Base-by-base conservation (phyloP, 2,888 invertebrate species). In the Hoplodrina ambigua region DNA sequence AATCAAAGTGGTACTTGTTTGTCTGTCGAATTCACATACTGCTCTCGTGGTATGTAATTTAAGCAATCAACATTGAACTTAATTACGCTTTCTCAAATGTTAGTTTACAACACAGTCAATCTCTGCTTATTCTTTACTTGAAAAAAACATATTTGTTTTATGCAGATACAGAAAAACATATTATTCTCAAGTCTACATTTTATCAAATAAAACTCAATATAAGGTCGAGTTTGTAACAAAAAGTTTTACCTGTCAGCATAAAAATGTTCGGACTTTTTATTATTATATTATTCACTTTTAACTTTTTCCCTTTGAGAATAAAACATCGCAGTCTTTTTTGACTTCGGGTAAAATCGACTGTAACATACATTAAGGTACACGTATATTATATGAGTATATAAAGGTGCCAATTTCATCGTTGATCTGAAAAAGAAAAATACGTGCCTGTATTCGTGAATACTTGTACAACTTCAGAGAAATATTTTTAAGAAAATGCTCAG, bases 201-300 rank as follows among this genome's bases (percentile, higher is more conserved):
- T 19, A 61, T 25, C 50, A 65, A 78, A 79, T 58, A 78, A 81
- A 79, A 78, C 82, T 60, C 76, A 78, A 82, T 66, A 78, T 56
- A 66, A 69, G 62, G 33, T 72, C 19, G 56, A 63, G 61, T 73
- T 80, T 57, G 41, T 65, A 65, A 44, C 56, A 73, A 74, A 82
- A 82, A 75, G 53, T 72, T 83, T 66, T 68, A 80, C 63, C 75
- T 70, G 69, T 58, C 66, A 60, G 55, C 72, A 62, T 63, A 15
- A 58, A 68, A 72, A 72, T 61, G 59, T 65, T 70, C 41, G 44
- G 68, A 69, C 56, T 58, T 81, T 75, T 83, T 83, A 83, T 80
- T 75, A 83, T 72, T 80, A 66, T 80, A 80, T 80, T 81, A 81
- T 81, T 73, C 72, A 76, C 72, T 76, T 83, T 76, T 62, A 70